Percentiles rank a stretch among this genome's conserved stretches.
Conservation (phyloP, 2,888 invertebrate genomes). For the Agonopterix arenella region DNA sequence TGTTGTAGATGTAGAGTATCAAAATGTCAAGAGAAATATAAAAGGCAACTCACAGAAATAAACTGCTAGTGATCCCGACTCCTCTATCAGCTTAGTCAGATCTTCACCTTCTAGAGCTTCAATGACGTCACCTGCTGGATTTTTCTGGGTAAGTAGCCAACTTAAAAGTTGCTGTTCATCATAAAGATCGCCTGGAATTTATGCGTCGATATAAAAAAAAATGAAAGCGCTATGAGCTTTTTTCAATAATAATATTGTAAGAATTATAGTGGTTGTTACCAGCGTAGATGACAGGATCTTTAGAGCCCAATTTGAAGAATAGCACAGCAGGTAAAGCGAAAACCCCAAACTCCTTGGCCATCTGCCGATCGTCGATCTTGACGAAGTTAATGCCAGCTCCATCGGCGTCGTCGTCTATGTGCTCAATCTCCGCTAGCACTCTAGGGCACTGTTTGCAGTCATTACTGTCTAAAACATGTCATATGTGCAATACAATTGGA, state of each 20-base stretch:
- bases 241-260: constrained; percentile 3
- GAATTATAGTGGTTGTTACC: constrained; percentile 63
- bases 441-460: constrained; percentile 96
- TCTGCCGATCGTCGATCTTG: constrained; percentile 91
- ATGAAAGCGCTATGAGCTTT: background rate
- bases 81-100: constrained; percentile 84
- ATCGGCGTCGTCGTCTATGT: constrained; percentile 96
- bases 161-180: constrained; percentile 92
- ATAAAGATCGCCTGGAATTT: constrained; percentile 83
- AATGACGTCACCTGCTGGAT: constrained; percentile 93
- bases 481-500: constrained; percentile 63
- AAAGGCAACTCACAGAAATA: constrained; percentile 89
- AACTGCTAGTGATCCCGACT: constrained; percentile 89
- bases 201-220: background rate
- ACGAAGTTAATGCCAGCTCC: constrained; percentile 94
- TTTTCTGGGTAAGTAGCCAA: constrained; percentile 94
- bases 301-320: constrained; percentile 91
- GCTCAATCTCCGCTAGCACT: constrained; percentile 91
- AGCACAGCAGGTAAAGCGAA: constrained; percentile 93
- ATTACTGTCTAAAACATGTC: constrained; percentile 89
- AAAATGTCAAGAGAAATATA: constrained; percentile 1
- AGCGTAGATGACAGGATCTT: constrained; percentile 94
- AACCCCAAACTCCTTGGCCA: constrained; percentile 92
- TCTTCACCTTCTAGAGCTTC: constrained; percentile 91
- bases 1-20: constrained; percentile 25